Evolutionary conservation across 2,113 vertebrate genomes (phyloP).

Genomic region (Choloepus hoffmanni): DNA sequence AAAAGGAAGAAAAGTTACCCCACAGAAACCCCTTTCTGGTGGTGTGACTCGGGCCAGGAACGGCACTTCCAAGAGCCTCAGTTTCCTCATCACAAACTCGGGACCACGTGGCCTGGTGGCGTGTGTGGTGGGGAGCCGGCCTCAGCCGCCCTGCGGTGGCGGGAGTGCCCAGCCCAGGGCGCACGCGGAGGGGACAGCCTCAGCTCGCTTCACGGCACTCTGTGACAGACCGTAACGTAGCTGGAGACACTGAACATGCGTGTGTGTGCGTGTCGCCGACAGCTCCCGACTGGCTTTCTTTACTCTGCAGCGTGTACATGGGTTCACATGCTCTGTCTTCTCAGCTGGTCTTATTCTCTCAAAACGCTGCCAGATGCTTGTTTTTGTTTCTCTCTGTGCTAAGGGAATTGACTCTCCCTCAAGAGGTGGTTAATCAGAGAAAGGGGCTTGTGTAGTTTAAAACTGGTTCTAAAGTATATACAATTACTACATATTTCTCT

Average conservation of each 20-base stretch:
- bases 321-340: fast-evolving
- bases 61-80: fast-evolving
- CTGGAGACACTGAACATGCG: fast-evolving
- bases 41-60: neutral
- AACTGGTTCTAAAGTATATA: neutral
- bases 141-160: fast-evolving
- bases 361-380: neutral
- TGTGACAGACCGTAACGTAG: neutral
- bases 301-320: fast-evolving
- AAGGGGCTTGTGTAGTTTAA: neutral
- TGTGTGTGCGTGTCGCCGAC: fast-evolving
- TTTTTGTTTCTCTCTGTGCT: neutral
- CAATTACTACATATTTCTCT: neutral
- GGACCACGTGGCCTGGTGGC: fast-evolving
- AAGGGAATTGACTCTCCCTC: neutral
- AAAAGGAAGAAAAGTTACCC: neutral
- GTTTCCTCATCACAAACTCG: neutral
- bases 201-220: neutral
- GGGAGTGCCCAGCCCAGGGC: too few relatives aligned
- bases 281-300: neutral
- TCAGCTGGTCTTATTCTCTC: neutral
- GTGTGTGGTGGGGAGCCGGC: fast-evolving
- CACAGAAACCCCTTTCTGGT: neutral
- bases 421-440: neutral
- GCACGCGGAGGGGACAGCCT: fast-evolving